phyloP scores from a whole-genome alignment of 2,888 invertebrate species.

The Drosophila buzzatii region DNA sequence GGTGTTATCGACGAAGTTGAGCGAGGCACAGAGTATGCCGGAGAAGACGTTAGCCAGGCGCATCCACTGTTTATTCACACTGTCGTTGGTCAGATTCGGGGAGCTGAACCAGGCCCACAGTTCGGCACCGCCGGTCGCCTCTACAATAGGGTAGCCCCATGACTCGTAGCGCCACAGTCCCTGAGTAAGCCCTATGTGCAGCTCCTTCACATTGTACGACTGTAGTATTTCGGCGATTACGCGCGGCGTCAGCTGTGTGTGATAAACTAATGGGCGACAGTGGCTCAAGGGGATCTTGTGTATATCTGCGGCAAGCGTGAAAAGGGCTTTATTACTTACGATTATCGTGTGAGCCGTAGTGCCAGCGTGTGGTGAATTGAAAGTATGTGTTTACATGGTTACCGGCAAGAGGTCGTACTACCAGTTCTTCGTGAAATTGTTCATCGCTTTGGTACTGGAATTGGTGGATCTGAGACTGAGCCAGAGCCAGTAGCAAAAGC shows the following conservation, averaged over 20 bases:
- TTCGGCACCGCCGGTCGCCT: slow-evolving; percentile 97
- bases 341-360: slow-evolving; percentile 87
- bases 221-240: slow-evolving; percentile 94
- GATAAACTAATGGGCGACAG: slow-evolving; percentile 87
- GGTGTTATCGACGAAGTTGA: slow-evolving; percentile 95
- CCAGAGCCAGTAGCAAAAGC: slow-evolving; percentile 9
- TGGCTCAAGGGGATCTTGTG: not conserved
- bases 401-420: slow-evolving; percentile 93
- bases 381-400: slow-evolving; percentile 95
- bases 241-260: slow-evolving; percentile 95
- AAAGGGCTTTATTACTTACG: slow-evolving; percentile 86
- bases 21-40: slow-evolving; percentile 97
- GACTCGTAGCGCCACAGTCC: slow-evolving; percentile 96
- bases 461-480: slow-evolving; percentile 14
- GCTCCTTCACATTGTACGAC: slow-evolving; percentile 93
- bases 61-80: slow-evolving; percentile 93
- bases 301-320: not conserved
- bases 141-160: slow-evolving; percentile 97
- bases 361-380: slow-evolving; percentile 94
- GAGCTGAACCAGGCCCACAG: slow-evolving; percentile 96
- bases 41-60: slow-evolving; percentile 95
- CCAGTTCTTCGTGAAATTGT: slow-evolving; percentile 94
- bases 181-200: slow-evolving; percentile 96
- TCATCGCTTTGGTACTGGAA: slow-evolving; percentile 86
- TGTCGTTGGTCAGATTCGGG: slow-evolving; percentile 82